Evolutionary conservation across 2,113 vertebrate species (phyloP).

Genomic region (Ochotona curzoniae): DNA sequence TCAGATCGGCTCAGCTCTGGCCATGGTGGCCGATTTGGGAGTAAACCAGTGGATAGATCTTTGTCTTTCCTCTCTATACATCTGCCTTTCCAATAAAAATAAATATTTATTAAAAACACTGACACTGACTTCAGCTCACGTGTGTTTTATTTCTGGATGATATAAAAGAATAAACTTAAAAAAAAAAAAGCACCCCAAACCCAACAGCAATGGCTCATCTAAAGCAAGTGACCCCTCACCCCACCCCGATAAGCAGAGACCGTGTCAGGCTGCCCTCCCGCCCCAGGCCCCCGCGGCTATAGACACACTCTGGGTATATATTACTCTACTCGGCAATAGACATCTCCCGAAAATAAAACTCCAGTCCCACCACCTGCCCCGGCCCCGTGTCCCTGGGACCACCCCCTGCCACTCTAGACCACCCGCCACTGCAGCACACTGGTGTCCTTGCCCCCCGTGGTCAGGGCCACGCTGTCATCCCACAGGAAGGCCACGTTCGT

Average conservation of each 20-base stretch:
- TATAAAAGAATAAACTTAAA: conserved; percentile 83
- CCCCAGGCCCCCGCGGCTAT: conserved; percentile 68
- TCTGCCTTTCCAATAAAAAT: too few relatives aligned
- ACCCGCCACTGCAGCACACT: conserved; percentile 94
- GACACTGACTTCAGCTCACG: conserved; percentile 39
- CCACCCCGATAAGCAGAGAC: conserved; percentile 75
- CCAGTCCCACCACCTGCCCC: conserved; percentile 5
- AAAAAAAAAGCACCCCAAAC: conserved; percentile 71
- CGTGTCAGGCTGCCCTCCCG: neutral
- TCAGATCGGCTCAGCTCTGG: too few relatives aligned
- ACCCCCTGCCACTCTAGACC: conserved; percentile 66
- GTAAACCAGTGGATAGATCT: too few relatives aligned
- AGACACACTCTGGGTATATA: conserved; percentile 83
- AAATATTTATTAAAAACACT: too few relatives aligned
- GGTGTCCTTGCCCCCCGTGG: conserved; percentile 94
- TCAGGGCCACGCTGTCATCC: conserved; percentile 90
- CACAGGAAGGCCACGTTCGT: conserved; percentile 94
- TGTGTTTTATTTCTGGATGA: conserved; percentile 77
- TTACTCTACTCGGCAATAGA: conserved; percentile 81
- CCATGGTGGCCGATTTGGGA: too few relatives aligned
- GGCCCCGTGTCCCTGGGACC: neutral
- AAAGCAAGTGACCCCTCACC: conserved; percentile 55
- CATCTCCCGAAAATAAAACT: conserved; percentile 83
- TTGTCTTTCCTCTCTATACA: too few relatives aligned
- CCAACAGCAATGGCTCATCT: conserved; percentile 51